Evolutionary conservation across 2,888 invertebrate species (phyloP).

Genomic region (Euzetes globulus): DNA sequence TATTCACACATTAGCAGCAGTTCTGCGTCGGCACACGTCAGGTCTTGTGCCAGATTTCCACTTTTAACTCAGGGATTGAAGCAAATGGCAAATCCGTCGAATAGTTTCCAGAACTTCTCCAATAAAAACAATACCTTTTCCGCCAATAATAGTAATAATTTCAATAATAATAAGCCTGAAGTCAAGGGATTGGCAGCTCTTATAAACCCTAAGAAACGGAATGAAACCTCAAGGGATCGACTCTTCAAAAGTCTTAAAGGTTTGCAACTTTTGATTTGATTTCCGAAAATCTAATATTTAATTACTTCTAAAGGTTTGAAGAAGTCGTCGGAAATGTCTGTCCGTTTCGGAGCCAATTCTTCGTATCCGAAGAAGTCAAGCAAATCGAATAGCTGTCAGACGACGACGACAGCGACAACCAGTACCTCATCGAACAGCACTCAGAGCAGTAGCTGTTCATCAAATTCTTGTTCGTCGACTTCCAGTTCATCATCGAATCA

Average conservation of each 20-base stretch:
- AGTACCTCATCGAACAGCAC: not conserved
- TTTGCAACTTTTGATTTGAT: too few species aligned
- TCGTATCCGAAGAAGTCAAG: not conserved
- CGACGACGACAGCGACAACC: not conserved
- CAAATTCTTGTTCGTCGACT: not conserved
- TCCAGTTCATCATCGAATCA: not conserved
- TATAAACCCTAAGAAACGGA: constrained; percentile 35
- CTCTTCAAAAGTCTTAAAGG: constrained; percentile 41
- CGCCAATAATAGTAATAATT: constrained; percentile 35
- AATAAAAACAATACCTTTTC: constrained; percentile 35
- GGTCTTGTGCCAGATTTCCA: constrained; percentile 40
- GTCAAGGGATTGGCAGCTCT: constrained; percentile 24
- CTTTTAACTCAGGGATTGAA: constrained; percentile 32
- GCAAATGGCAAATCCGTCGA: constrained; percentile 9
- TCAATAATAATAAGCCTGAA: not conserved
- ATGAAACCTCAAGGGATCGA: constrained; percentile 41
- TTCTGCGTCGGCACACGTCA: constrained; percentile 28
- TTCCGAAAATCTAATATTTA: not conserved
- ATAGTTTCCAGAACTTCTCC: not conserved
- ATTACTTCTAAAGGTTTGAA: constrained; percentile 33
- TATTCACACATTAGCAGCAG: not conserved
- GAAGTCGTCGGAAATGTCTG: constrained; percentile 38
- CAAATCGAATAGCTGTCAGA: not conserved
- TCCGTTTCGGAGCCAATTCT: not conserved
- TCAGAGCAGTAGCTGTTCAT: not conserved